Evolutionary conservation across 2,888 invertebrate genomes (phyloP).

Genomic region (Apeira syringaria): DNA sequence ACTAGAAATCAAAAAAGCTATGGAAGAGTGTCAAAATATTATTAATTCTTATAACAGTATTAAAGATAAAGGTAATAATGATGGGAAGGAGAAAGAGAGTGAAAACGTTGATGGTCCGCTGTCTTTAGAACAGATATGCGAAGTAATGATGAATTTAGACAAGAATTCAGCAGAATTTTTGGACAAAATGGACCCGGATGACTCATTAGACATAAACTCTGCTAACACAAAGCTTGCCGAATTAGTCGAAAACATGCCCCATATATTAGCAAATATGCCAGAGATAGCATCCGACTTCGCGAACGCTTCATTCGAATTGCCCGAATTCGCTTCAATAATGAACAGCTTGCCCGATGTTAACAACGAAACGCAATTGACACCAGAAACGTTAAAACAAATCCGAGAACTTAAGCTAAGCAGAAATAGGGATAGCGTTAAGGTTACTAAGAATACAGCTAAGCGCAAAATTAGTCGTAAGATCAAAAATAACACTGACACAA

Average conservation of each 20-base stretch:
- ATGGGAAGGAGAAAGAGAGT: slow-evolving; percentile 43
- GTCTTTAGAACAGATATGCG: slow-evolving; percentile 68
- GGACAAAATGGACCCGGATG: slow-evolving; percentile 60
- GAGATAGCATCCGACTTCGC: slow-evolving; percentile 71
- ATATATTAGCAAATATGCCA: slow-evolving; percentile 73
- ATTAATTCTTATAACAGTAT: slow-evolving; percentile 69
- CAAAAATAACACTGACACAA: slow-evolving; percentile 53
- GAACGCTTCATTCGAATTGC: slow-evolving; percentile 64
- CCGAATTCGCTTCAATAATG: slow-evolving; percentile 72
- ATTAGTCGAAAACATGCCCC: slow-evolving; percentile 72
- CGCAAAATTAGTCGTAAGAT: slow-evolving; percentile 63
- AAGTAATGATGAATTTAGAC: slow-evolving; percentile 71
- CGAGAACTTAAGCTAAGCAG: slow-evolving; percentile 70
- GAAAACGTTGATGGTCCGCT: slow-evolving; percentile 44
- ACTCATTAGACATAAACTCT: slow-evolving; percentile 48
- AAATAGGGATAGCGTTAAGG: slow-evolving; percentile 65
- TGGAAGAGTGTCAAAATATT: slow-evolving; percentile 77
- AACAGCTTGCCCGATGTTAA: slow-evolving; percentile 64
- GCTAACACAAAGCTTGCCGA: slow-evolving; percentile 64
- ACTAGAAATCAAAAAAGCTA: slow-evolving; percentile 72
- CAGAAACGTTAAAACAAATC: slow-evolving; percentile 75
- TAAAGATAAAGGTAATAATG: slow-evolving; percentile 48
- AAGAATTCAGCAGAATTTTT: slow-evolving; percentile 66
- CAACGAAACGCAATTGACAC: slow-evolving; percentile 69
- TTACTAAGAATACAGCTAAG: slow-evolving; percentile 73